phyloP scores from a whole-genome alignment of 2,797 vertebrate genomes.

The Chaenodraco wilsoni region DNA sequence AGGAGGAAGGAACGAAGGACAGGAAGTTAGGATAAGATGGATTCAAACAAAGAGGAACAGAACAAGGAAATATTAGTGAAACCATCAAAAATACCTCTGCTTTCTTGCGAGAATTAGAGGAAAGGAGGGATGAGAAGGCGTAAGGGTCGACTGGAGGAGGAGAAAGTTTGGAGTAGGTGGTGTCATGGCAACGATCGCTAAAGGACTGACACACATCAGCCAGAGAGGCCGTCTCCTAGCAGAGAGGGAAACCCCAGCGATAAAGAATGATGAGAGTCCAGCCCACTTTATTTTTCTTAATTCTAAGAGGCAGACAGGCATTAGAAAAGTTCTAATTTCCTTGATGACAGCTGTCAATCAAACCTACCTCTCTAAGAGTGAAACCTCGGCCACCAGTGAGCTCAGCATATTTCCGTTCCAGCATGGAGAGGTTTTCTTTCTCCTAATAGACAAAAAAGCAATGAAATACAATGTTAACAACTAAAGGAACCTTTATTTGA shows the following conservation, averaged over 20 bases:
- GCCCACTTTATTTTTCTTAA: neutral
- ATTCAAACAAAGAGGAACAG: conserved; percentile 11
- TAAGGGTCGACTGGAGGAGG: conserved; percentile 55
- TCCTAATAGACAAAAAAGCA: conserved; percentile 67
- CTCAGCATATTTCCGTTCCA: conserved; percentile 81
- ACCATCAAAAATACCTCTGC: conserved; percentile 71
- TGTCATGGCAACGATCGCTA: conserved; percentile 25
- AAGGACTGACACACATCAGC: conserved; percentile 74
- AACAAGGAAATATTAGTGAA: neutral
- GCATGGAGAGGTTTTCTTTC: conserved; percentile 77
- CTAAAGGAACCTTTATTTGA: neutral
- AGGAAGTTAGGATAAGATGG: neutral
- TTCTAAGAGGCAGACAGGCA: conserved; percentile 16
- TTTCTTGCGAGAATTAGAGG: conserved; percentile 79
- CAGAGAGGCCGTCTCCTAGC: conserved; percentile 69
- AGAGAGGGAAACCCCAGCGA: conserved; percentile 51
- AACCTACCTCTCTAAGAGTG: conserved; percentile 81
- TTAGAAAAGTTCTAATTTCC: no score
- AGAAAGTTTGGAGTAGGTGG: conserved; percentile 27
- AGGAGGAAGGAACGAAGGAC: neutral
- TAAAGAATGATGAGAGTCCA: conserved; percentile 9
- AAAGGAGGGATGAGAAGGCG: conserved; percentile 69
- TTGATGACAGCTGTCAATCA: conserved; percentile 24
- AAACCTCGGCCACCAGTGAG: conserved; percentile 80
- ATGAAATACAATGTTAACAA: neutral